Base-by-base conservation (phyloP, 2,888 invertebrate genomes). In the Drosophila gaucha region DNA sequence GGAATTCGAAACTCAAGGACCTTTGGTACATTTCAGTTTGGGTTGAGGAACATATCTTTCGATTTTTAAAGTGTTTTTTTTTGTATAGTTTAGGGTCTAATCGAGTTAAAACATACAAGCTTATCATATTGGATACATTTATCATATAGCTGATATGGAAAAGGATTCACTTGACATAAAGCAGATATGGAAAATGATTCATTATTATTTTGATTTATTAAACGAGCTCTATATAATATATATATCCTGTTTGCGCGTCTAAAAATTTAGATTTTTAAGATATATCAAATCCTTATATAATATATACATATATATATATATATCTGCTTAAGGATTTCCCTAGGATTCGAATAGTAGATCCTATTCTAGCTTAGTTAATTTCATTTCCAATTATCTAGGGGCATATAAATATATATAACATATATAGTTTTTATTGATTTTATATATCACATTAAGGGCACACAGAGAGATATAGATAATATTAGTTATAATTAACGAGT, bases 401-500 rank as follows among this genome's bases (percentile, higher is more conserved):
- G n/a, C n/a, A 1, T 8, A 5, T 39, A n/a, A 5, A 14, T 14
- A 22, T 14, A 9, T 22, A 39, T 39, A 9, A 14, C 14, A 3
- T 10, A 26, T 28, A 26, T 16, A 41, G 24, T 43, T 12, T 12
- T 28, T 43, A 50, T 50, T 26, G 20, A 16, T 36, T 20, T n/a
- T 8, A 28, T 18, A 4, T 43, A 43, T 41, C 43, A 28, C 16
- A 26, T 43, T 26, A 16, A 14, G 26, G 26, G 16, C 41, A 43
- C 10, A 31, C 4, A 31, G 3, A 24, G 10, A 18, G 26, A 14
- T 18, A 2, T 1, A 44, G 26, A 28, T 44, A 44, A 10, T 20
- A 22, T 30, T 31, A 33, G 24, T 24, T 33, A 47, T 47, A 22
- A 22, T 50, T 24, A 36, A 47, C 58, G 28, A 47, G 46, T 16